A percentile compares a stretch with the other conserved stretches of the same genome.
These are phyloP conservation scores for Pristionchus pacificus DNA, from an alignment of 1,140 invertebrate genomes.

Conservation along the genomic window DNA sequence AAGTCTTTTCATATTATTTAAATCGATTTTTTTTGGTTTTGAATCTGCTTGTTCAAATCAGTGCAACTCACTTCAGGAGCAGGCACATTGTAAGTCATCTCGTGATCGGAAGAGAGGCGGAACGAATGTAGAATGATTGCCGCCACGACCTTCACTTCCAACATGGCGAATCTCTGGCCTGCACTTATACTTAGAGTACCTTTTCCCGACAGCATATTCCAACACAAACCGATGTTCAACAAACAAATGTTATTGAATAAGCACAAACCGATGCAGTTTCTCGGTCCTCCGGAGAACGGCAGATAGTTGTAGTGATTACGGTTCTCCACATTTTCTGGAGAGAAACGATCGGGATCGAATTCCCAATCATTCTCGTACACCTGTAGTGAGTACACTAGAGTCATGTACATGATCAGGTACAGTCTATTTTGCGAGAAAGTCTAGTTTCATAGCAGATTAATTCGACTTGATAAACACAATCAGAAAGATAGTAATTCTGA, in stretches of 20 bases:
- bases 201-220: slow-evolving; percentile 65
- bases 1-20: too few relatives aligned
- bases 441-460: neutral
- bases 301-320: slow-evolving; percentile 59
- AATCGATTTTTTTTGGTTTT: too few relatives aligned
- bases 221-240: neutral
- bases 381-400: slow-evolving; percentile 5
- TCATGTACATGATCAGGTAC: slow-evolving; percentile 12
- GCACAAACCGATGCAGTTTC: slow-evolving; percentile 63
- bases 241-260: neutral
- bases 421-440: too few relatives aligned
- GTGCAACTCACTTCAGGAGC: neutral
- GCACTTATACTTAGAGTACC: slow-evolving; percentile 72
- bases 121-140: slow-evolving; percentile 80
- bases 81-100: neutral
- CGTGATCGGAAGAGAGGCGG: slow-evolving; percentile 28
- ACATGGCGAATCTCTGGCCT: slow-evolving; percentile 73
- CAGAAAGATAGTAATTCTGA: neutral
- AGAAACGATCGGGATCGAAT: slow-evolving; percentile 86
- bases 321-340: slow-evolving; percentile 70
- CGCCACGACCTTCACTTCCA: slow-evolving; percentile 78
- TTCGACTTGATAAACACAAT: neutral
- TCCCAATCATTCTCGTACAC: slow-evolving; percentile 75
- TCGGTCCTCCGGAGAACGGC: slow-evolving; percentile 59
- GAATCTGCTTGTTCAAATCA: too few relatives aligned